These are phyloP conservation scores for Alca torda DNA, from an alignment of 2,797 vertebrate species.

Conservation along the genomic window DNA sequence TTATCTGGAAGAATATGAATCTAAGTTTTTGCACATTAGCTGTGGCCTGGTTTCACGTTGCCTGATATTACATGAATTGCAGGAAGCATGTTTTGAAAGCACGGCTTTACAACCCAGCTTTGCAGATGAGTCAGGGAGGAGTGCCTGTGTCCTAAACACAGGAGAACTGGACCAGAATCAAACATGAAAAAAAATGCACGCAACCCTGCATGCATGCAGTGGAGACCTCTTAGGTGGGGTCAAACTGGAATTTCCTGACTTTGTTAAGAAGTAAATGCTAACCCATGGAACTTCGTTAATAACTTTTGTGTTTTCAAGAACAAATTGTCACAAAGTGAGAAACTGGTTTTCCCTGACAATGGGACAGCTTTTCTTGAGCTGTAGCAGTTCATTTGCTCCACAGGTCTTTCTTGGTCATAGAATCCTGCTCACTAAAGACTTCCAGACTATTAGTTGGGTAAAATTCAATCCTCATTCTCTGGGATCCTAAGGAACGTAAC, in stretches of 20 bases:
- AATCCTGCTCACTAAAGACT: background rate
- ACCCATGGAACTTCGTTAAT: background rate
- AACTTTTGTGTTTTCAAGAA: background rate
- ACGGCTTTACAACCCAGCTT: background rate
- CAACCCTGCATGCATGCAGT: background rate
- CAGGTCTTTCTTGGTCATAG: background rate
- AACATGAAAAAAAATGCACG: background rate
- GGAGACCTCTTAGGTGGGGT: background rate
- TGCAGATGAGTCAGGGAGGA: background rate
- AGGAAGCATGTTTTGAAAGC: background rate
- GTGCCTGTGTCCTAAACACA: background rate
- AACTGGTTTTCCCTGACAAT: background rate
- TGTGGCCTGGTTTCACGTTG: background rate
- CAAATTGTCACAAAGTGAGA: background rate
- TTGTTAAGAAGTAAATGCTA: background rate
- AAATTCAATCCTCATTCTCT: background rate
- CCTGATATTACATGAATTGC: background rate
- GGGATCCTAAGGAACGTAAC: rapidly evolving
- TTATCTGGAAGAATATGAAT: background rate
- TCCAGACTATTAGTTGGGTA: background rate
- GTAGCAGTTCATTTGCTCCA: background rate
- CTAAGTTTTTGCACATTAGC: background rate
- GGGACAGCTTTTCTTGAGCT: background rate
- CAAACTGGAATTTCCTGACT: constrained; percentile 7
- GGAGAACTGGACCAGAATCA: background rate